Percentiles rank a stretch among this genome's conserved stretches.
These are phyloP conservation scores for Mirza zaza DNA, from an alignment of 2,113 vertebrate genomes.

Conservation along the genomic window DNA sequence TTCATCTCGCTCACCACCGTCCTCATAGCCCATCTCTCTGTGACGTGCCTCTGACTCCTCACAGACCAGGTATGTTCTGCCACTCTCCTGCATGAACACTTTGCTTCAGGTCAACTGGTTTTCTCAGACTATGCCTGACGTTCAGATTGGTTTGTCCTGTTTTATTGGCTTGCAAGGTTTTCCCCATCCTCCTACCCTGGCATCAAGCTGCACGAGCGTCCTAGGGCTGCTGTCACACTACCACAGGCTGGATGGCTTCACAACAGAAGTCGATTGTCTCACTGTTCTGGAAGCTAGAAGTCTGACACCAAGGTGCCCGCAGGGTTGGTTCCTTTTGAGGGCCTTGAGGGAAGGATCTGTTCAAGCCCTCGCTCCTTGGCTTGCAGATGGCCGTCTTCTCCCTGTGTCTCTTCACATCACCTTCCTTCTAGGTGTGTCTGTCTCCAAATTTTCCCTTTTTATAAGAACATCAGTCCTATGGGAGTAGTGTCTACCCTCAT, in stretches of 20 bases:
- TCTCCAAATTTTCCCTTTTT: background rate
- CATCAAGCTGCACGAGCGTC: background rate
- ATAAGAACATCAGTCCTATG: background rate
- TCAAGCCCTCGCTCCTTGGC: background rate
- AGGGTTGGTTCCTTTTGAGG: background rate
- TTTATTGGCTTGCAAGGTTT: background rate
- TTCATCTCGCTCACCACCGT: background rate
- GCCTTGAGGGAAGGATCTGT: background rate
- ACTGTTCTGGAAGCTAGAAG: background rate
- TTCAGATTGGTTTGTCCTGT: background rate
- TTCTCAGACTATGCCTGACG: background rate
- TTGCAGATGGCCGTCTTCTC: background rate
- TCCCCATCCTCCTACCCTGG: background rate
- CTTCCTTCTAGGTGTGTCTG: background rate
- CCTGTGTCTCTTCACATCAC: background rate
- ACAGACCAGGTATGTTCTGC: background rate
- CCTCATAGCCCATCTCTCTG: background rate
- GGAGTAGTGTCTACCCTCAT: background rate
- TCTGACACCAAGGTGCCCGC: background rate
- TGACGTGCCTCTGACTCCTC: background rate
- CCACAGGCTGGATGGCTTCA: background rate
- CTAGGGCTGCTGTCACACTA: background rate
- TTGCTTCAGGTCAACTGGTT: background rate
- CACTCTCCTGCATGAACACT: background rate
- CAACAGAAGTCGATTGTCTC: background rate